A percentile compares a stretch with the other conserved stretches of the same genome.
These are phyloP conservation scores for Flexamia atlantica DNA, from an alignment of 2,888 invertebrate species.

Conservation along the genomic window DNA sequence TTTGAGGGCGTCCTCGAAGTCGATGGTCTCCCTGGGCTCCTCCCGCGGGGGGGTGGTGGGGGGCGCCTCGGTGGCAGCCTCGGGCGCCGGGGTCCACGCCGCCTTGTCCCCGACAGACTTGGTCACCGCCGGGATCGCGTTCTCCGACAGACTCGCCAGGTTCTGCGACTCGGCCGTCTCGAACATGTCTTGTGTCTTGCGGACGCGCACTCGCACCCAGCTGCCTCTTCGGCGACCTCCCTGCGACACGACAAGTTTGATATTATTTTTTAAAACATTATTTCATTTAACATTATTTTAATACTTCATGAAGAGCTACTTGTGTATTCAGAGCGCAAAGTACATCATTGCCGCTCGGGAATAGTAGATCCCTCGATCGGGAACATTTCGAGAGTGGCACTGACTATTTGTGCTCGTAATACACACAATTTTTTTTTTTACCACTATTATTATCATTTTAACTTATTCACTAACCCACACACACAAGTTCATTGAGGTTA, in stretches of 20 bases:
- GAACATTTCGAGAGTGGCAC: no score
- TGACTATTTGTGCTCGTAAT: no score
- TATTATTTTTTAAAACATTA: no score
- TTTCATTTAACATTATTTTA: no score
- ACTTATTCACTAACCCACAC: no score
- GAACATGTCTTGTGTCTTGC: slow-evolving; percentile 80
- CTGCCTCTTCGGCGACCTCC: slow-evolving; percentile 80
- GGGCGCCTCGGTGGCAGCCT: slow-evolving; percentile 54
- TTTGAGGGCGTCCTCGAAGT: slow-evolving; percentile 64
- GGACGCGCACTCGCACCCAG: slow-evolving; percentile 85
- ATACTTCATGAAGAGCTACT: no score
- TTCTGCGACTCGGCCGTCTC: slow-evolving; percentile 90
- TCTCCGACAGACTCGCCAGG: slow-evolving; percentile 74
- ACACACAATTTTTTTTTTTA: no score
- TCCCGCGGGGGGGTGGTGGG: slow-evolving; percentile 5
- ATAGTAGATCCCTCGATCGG: no score
- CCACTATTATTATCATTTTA: no score
- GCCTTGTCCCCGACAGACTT: slow-evolving; percentile 16
- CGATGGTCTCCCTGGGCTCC: slow-evolving; percentile 61
- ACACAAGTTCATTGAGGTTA: no score
- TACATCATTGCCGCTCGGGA: no score
- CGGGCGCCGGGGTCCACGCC: slow-evolving; percentile 16
- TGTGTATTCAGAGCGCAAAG: no score
- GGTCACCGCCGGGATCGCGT: slow-evolving; percentile 65
- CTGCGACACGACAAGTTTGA: slow-evolving; percentile 67